Base-by-base conservation (phyloP, 2,888 invertebrate species). In the Agrotis segetum region DNA sequence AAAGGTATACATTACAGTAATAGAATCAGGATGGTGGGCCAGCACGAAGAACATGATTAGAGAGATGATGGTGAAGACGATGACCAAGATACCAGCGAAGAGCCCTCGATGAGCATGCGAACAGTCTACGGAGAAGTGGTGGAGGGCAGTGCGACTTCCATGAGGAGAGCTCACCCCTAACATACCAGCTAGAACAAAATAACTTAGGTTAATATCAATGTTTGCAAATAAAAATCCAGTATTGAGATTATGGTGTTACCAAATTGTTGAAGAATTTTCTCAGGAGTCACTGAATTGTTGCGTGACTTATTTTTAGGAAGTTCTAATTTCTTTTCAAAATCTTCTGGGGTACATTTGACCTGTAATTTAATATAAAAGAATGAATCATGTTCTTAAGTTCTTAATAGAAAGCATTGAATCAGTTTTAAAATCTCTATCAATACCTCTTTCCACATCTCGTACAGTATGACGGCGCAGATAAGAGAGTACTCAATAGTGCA, bases 391-490 rank as follows among this genome's bases (percentile, higher is more conserved):
- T 29, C 2, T 29, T 29, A 29, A 29, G 1, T 40, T 21, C 0
- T 29, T 46, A 46, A 16, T 13, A 21, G 2, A 21, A 4, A 49
- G 46, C 13, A 11, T 50, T 1, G 13, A 13, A 2, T 44, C 16
- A 0, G 1, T 59, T 63, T 49, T 24, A 17, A 44, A 13, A n/a
- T 47, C 3, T 17, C 5, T 65, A 40, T 24, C 16, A 58, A 14
- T 53, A 98, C 97, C 92, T 98, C 98, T 94, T 98, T 98, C 98
- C 99, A 99, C 97, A 99, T 98, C 92, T 99, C 98, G 90, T 98
- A 99, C 69, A 98, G 94, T 81, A 99, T 97, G 46, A 98, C 99
- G 34, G 99, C 98, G 88, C 98, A 98, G 79, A 99, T 98, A 64
- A 99, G 96, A 53, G 98, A 98, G 94, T 99, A 99, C 93, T 99